A percentile compares a stretch with the other conserved stretches of the same genome.
phyloP scores from a whole-genome alignment of 2,888 invertebrate species.

The Rhaphigaster nebulosa region DNA sequence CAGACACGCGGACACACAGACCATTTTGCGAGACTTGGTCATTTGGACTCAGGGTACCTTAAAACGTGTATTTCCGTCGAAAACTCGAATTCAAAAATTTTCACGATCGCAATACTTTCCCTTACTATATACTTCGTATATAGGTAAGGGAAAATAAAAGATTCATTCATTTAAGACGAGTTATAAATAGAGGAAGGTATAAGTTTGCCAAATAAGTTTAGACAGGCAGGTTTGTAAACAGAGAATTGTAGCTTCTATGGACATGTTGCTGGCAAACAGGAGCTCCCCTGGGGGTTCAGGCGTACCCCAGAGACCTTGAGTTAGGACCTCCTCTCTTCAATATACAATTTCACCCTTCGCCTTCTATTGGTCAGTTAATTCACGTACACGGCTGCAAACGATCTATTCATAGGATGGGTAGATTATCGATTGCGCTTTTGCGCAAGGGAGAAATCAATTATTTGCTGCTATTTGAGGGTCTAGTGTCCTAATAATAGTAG shows the following conservation, averaged over 20 bases:
- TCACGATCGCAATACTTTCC: too few relatives aligned
- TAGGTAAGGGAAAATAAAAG: too few relatives aligned
- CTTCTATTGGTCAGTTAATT: not conserved
- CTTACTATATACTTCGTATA: too few relatives aligned
- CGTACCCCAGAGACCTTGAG: not conserved
- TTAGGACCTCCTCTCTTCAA: not conserved
- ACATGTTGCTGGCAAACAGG: not conserved
- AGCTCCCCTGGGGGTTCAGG: not conserved
- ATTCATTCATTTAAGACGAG: too few relatives aligned
- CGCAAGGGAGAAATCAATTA: not conserved
- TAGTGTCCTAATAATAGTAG: too few relatives aligned
- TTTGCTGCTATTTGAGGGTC: too few relatives aligned
- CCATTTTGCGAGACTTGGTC: too few relatives aligned
- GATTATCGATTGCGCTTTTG: not conserved
- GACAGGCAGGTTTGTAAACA: not conserved
- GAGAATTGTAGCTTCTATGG: not conserved
- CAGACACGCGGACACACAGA: too few relatives aligned
- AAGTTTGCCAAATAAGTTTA: too few relatives aligned
- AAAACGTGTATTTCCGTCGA: too few relatives aligned
- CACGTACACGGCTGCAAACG: not conserved
- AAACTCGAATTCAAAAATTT: too few relatives aligned
- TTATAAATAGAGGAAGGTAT: not conserved
- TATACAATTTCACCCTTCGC: not conserved
- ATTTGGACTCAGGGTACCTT: too few relatives aligned
- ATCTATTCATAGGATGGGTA: not conserved